phyloP scores from a whole-genome alignment of 2,888 invertebrate genomes.

The Heliconius ethilla region DNA sequence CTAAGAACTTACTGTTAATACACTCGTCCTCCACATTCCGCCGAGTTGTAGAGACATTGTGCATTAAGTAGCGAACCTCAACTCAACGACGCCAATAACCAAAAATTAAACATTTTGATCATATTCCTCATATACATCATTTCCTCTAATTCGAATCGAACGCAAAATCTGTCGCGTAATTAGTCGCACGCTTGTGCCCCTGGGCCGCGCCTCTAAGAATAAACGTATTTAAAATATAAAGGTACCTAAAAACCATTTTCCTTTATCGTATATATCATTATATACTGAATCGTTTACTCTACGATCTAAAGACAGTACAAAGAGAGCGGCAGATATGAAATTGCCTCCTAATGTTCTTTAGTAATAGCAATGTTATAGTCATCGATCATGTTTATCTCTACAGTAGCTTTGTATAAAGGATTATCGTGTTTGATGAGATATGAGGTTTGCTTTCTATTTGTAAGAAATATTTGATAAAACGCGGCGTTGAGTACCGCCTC shows the following conservation, averaged over 20 bases:
- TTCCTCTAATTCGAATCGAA: too few relatives aligned
- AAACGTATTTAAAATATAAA: too few relatives aligned
- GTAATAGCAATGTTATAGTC: constrained; percentile 6
- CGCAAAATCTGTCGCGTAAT: too few relatives aligned
- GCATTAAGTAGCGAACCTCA: too few relatives aligned
- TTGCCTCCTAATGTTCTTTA: constrained; percentile 14
- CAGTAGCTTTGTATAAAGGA: not conserved
- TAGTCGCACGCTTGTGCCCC: too few relatives aligned
- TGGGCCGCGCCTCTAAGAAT: too few relatives aligned
- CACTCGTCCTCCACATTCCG: too few relatives aligned
- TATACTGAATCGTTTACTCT: constrained; percentile 1
- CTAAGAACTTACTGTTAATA: too few relatives aligned
- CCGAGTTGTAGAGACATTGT: too few relatives aligned
- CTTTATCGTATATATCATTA: not conserved
- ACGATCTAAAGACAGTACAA: constrained; percentile 10
- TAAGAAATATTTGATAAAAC: not conserved
- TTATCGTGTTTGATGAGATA: not conserved
- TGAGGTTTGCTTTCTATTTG: not conserved
- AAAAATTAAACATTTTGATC: too few relatives aligned
- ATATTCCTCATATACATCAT: too few relatives aligned
- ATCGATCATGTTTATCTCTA: constrained; percentile 17
- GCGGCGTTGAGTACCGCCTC: not conserved
- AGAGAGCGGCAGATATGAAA: not conserved
- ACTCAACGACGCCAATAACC: too few relatives aligned
- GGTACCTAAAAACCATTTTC: not conserved